Conservation (phyloP, 2,888 invertebrate genomes). For the Lacanobia oleracea region DNA sequence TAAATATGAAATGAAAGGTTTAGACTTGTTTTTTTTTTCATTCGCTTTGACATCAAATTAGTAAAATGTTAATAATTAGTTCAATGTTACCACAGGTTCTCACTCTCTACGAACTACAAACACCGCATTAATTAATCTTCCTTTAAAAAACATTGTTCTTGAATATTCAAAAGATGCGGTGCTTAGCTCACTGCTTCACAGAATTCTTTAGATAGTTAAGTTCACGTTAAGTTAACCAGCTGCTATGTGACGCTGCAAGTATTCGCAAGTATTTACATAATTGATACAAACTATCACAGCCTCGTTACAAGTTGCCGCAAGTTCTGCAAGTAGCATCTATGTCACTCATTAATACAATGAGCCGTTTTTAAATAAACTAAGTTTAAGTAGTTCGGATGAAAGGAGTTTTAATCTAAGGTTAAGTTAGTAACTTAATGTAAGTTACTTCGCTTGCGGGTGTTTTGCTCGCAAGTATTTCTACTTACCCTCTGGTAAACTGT, state of each 20-base stretch:
- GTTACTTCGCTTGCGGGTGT: background rate
- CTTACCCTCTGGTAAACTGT: background rate
- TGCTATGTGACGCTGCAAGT: slow-evolving; percentile 36
- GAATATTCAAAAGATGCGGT: slow-evolving; percentile 22
- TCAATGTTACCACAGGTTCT: no score
- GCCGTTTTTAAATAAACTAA: slow-evolving; percentile 24
- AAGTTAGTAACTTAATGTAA: background rate
- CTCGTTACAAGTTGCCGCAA: slow-evolving; percentile 27
- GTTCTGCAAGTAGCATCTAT: slow-evolving; percentile 5
- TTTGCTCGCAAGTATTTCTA: background rate
- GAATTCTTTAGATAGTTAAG: slow-evolving; percentile 17
- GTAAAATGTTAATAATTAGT: no score
- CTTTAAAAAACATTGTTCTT: slow-evolving; percentile 16
- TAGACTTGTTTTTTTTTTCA: background rate
- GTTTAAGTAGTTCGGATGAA: slow-evolving; percentile 33
- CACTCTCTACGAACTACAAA: no score
- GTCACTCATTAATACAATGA: slow-evolving; percentile 5
- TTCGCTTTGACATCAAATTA: no score
- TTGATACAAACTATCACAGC: slow-evolving; percentile 37
- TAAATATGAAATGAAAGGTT: background rate
- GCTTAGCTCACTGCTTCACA: background rate
- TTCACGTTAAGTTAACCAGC: slow-evolving; percentile 30
- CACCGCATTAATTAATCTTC: background rate
- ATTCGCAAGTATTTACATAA: slow-evolving; percentile 54
- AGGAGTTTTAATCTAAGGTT: slow-evolving; percentile 4